Conservation (phyloP, 2,888 invertebrate genomes). For the Dynastes maya region DNA sequence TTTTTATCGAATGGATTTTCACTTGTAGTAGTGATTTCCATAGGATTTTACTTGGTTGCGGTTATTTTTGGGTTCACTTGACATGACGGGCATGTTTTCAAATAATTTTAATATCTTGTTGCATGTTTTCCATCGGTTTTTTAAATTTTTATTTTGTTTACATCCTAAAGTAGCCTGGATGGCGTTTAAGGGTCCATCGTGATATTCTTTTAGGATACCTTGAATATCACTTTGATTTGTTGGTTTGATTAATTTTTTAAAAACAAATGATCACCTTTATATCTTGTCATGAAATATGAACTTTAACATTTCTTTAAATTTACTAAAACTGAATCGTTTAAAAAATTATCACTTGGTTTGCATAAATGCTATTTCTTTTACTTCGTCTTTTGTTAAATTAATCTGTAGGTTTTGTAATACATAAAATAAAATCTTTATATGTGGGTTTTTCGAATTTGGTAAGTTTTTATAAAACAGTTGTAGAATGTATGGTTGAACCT, state of each 20-base stretch:
- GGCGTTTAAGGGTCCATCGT: slow-evolving; percentile 36
- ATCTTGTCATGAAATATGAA: slow-evolving; percentile 14
- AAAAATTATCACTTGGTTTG: slow-evolving; percentile 6
- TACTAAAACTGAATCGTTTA: not conserved
- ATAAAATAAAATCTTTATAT: slow-evolving; percentile 2
- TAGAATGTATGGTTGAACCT: not conserved
- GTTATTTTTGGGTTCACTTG: slow-evolving; percentile 59
- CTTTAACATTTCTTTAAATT: slow-evolving; percentile 26
- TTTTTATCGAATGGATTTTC: slow-evolving; percentile 60
- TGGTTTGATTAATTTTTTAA: slow-evolving; percentile 4
- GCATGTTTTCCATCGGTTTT: slow-evolving; percentile 55
- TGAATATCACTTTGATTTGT: slow-evolving; percentile 19
- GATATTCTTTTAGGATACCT: slow-evolving; percentile 34
- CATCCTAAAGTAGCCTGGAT: slow-evolving; percentile 44
- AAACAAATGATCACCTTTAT: slow-evolving; percentile 3
- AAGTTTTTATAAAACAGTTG: not conserved
- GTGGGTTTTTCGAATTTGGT: not conserved
- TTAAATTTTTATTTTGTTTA: slow-evolving; percentile 49
- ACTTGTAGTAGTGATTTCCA: slow-evolving; percentile 63
- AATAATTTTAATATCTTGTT: slow-evolving; percentile 50
- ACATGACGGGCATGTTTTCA: slow-evolving; percentile 55
- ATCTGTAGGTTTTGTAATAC: not conserved
- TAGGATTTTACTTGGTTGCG: slow-evolving; percentile 57
- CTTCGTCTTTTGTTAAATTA: not conserved
- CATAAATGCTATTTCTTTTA: slow-evolving; percentile 9